Evolutionary conservation across 1,140 invertebrate species (phyloP), one percentile per base, ranked within the genome.

Genomic region (Temnothorax nylanderi): DNA sequence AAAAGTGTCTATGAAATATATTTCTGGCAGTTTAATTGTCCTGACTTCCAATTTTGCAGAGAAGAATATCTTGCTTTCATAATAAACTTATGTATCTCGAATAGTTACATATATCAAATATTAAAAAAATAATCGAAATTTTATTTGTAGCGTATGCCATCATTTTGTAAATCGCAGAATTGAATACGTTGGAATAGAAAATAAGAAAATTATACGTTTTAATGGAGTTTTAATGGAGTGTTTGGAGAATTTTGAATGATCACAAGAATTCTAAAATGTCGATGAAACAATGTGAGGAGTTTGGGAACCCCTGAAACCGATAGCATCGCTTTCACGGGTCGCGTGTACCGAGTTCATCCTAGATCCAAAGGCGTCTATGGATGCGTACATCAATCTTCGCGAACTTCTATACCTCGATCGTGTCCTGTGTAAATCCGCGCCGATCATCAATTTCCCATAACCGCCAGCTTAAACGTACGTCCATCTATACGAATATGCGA

Each of bases 381-480:
- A 47, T 32, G 49, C 72, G 51, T 47, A 21, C 47, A 71, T 88
- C 60, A 81, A 58, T 64, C 65, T 58, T 69, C 51, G 47, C 67
- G 21, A 26, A 56, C 37, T 56, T 75, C 69, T 44, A 65, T 32
- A 13, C 51, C 54, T 32, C 65, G 41, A 85, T 86, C 74, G 64
- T 18, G 72, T 54, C 67, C 71, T 18, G 26, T 32, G n/a, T 16
- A 71, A 51, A 74, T 41, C 58, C 21, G 21, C 62, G 49, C 62
- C 84, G 88, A 89, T 89, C 87, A 89, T 89, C 88, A 81, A 89
- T 89, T 54, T 44, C 13, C 81, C 47, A 58, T 89, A 75, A 65
- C 3, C 62, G 32, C 71, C 47, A 26, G 62, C 51, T 60, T 78
- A 77, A 78, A 74, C 56, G 87, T 82, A 74, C 56, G 87, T 82